Conservation (phyloP, 2,113 vertebrate species). For the Antechinus flavipes region DNA sequence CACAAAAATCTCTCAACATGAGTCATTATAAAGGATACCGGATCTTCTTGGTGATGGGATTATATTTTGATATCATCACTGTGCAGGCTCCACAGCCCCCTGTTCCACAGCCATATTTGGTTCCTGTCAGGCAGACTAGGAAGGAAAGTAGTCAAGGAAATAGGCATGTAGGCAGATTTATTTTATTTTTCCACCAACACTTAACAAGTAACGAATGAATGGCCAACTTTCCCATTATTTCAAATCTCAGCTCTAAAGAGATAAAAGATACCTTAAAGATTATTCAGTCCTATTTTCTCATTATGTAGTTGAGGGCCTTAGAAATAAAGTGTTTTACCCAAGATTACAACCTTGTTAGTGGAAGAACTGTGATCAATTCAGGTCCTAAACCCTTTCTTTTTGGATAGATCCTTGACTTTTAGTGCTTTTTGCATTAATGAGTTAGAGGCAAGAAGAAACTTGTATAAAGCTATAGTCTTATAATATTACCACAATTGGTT, state of each 20-base stretch:
- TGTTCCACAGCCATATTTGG: constrained; percentile 90
- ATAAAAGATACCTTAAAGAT: neutral
- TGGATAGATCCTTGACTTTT: no score
- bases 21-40: constrained; percentile 85
- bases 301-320: neutral
- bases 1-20: neutral
- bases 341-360: neutral
- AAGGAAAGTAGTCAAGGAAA: constrained; percentile 75
- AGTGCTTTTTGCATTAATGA: neutral
- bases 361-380: no score
- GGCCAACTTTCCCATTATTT: neutral
- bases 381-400: no score
- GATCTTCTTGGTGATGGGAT: constrained; percentile 84
- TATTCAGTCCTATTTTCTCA: neutral
- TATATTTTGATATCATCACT: constrained; percentile 90
- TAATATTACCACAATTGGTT: no score
- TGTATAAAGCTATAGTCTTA: neutral
- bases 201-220: neutral
- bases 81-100: constrained; percentile 92
- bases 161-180: neutral
- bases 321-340: neutral
- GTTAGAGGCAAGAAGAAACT: neutral
- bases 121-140: constrained; percentile 88
- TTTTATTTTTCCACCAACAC: neutral
- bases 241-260: neutral